A percentile compares a stretch with the other conserved stretches of the same genome.
Conservation (phyloP, 1,140 invertebrate species). For the Coboldia fuscipes region DNA sequence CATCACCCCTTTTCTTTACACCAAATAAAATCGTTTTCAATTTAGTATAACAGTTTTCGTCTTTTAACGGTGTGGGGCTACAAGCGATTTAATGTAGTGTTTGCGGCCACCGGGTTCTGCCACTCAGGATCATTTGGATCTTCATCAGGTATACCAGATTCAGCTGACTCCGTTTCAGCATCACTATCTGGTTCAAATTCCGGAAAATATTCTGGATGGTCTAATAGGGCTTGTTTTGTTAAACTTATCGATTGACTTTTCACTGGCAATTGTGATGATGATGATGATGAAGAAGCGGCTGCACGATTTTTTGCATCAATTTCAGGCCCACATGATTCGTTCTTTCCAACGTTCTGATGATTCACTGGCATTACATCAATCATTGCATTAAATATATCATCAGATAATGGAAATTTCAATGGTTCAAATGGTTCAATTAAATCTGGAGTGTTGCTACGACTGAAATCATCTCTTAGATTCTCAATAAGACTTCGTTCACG, state of each 20-base stretch:
- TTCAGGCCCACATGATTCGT: not conserved
- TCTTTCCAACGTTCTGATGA: conserved; percentile 8
- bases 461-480: conserved; percentile 20
- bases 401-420: conserved; percentile 36
- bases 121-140: conserved; percentile 69
- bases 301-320: not conserved
- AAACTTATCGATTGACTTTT: conserved; percentile 4
- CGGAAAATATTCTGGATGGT: not conserved
- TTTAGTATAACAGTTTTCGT: too few relatives aligned
- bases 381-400: conserved; percentile 34
- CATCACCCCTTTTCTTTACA: too few relatives aligned
- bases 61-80: too few relatives aligned
- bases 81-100: too few relatives aligned
- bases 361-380: conserved; percentile 29
- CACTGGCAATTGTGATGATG: not conserved
- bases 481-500: conserved; percentile 14
- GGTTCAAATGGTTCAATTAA: conserved; percentile 29
- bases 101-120: too few relatives aligned
- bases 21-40: too few relatives aligned
- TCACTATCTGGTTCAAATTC: conserved; percentile 1
- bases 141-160: conserved; percentile 37
- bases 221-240: conserved; percentile 1
- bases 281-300: too few relatives aligned
- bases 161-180: conserved; percentile 31
- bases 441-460: conserved; percentile 19